Base-by-base conservation (phyloP, 2,113 vertebrate species). In the Pimephales promelas region DNA sequence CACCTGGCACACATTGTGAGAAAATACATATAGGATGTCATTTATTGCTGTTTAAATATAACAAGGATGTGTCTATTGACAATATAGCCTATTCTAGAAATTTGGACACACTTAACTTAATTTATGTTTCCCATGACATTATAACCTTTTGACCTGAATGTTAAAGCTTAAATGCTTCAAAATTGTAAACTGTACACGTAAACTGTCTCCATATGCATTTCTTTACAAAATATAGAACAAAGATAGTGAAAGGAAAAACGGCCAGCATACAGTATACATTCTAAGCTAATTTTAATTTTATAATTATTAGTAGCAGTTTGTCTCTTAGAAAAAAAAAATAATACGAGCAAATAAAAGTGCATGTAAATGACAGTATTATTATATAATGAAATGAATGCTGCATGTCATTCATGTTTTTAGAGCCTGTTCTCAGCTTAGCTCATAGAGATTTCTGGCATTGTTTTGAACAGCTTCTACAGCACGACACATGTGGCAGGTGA, bases 371-470 rank as follows among this genome's bases (percentile, higher is more conserved):
- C 5, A 14, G 2, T 24, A 14, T 72, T 72, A 45, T 43, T n/a
- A 70, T 36, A 70, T 40, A 40, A 70, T 43, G 36, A 59, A 40
- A 70, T 43, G 36, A 59, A 14, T 57, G 54, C 52, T 36, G 11
- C 14, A 47, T 2, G 2, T 31, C 36, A 3, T 76, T 36, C 10
- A 0, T 66, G 40, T 43, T 71, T 81, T 0, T 88, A 97, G 96
- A 96, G 57, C 93, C 95, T 0, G 88, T 94, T 14, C 92, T 96
- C 86, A 94, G 92, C 24, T 91, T 96, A 88, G 90, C 91, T 8
- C 92, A 92, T 68, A 92, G 95, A 90, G 96, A 96, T 89, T 97
- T 95, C 84, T 96, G 95, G 95, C 94, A 95, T 28, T 96, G 95
- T 85, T 90, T 97, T 54, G 94, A 96, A 85, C 94, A 94, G 85